Evolutionary conservation across 2,113 vertebrate genomes (phyloP), one percentile per base, ranked within the genome.

Genomic region (Bostrychus sinensis): DNA sequence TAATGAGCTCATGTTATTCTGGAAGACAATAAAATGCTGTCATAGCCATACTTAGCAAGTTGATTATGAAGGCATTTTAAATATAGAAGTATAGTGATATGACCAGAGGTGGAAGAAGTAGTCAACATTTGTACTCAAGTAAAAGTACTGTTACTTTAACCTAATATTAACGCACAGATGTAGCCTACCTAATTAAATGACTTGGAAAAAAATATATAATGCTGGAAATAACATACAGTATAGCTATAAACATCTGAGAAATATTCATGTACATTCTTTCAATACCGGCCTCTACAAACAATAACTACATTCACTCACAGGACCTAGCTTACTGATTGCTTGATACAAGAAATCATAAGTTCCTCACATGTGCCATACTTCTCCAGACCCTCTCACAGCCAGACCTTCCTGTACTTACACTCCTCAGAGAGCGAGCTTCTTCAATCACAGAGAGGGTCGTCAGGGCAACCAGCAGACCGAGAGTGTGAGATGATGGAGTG

Each of bases 381-480:
- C n/a, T n/a, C n/a, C 22, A 45, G 19, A 17, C 42, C n/a, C 39
- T 39, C 39, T 42, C 20, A 22, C 20, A 20, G 20, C 12, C 20
- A 46, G 43, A 46, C 43, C 39, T 46, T 46, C n/a, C 37, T 28
- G 46, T 28, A 30, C 56, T 46, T 36, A 54, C n/a, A 19, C 7
- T 25, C 23, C 78, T 80, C 71, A 55, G 53, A 72, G 63, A 62
- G 68, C 42, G 55, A 75, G 77, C 70, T 77, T 51, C 16, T 25
- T 30, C 66, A 64, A 62, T 36, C 26, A 71, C 75, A 28, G 62
- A 66, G 74, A 70, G 63, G 36, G 83, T 88, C 86, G 83, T 87
- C 86, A 82, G 83, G 86, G 86, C 83, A 87, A 87, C 88, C 66
- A 75, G 82, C 59, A 16, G 80, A 66, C 56, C 10, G n/a, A 19